Conservation (phyloP, 2,888 invertebrate genomes). For the Rhabditoides inermis region DNA sequence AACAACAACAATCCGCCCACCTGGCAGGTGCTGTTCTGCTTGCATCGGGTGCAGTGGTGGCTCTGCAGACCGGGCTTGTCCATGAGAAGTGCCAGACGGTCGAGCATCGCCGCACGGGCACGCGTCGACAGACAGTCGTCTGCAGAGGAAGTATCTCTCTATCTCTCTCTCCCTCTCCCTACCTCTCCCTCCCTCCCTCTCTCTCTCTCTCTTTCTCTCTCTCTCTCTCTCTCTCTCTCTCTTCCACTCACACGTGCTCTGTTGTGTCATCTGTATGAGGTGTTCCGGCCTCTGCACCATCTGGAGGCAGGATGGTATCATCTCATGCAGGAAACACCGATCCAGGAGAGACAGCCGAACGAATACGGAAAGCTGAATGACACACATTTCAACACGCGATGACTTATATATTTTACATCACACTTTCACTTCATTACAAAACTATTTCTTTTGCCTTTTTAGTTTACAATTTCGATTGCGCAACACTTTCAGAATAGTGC, state of each 20-base stretch:
- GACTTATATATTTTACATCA: too few relatives aligned
- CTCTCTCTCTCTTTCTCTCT: too few relatives aligned
- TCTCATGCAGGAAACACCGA: conserved; percentile 51
- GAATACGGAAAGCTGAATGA: conserved; percentile 44
- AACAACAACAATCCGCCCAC: too few relatives aligned
- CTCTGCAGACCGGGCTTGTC: conserved; percentile 43
- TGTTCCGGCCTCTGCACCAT: conserved; percentile 49
- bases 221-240: too few relatives aligned
- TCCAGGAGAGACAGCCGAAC: conserved; percentile 50
- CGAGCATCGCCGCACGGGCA: conserved; percentile 50
- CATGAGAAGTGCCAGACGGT: conserved; percentile 41
- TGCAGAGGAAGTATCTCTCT: too few relatives aligned
- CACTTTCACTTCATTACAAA: too few relatives aligned
- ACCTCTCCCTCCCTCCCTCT: too few relatives aligned
- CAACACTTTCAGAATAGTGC: too few relatives aligned
- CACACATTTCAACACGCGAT: neutral
- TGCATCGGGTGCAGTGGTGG: conserved; percentile 42
- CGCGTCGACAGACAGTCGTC: conserved; percentile 50
- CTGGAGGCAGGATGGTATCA: conserved; percentile 48
- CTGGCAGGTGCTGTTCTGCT: conserved; percentile 13
- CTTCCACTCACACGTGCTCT: conserved; percentile 41
- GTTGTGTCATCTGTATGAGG: conserved; percentile 51
- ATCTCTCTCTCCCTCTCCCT: too few relatives aligned
- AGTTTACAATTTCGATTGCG: too few relatives aligned
- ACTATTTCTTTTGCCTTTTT: too few relatives aligned